phyloP scores from a whole-genome alignment of 1,140 invertebrate genomes.

The Coelopa frigida region DNA sequence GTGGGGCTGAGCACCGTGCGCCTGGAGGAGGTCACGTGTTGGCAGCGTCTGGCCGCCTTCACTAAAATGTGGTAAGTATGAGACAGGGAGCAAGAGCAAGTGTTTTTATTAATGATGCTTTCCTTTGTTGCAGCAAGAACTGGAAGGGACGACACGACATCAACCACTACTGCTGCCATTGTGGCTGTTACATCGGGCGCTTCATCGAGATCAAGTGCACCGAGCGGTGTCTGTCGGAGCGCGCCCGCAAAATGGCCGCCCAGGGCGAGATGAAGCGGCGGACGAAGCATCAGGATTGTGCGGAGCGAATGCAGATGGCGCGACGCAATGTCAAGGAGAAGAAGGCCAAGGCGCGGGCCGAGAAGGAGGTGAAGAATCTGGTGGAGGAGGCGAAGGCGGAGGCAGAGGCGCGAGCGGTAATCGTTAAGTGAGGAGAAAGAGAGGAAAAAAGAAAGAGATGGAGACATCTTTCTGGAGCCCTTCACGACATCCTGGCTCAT shows the following conservation, averaged over 20 bases:
- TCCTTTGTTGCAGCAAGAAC: slow-evolving; percentile 21
- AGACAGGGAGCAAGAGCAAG: background rate
- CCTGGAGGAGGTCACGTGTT: slow-evolving; percentile 27
- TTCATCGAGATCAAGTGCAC: slow-evolving; percentile 25
- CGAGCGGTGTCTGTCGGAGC: slow-evolving; percentile 27
- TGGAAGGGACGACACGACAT: slow-evolving; percentile 27
- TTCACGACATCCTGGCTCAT: too few relatives aligned
- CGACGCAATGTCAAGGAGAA: slow-evolving; percentile 25
- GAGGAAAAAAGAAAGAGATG: background rate
- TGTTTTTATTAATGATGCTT: background rate
- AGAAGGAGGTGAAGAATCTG: slow-evolving; percentile 10
- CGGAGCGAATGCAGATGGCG: slow-evolving; percentile 26
- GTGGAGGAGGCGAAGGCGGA: background rate
- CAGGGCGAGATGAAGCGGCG: slow-evolving; percentile 30
- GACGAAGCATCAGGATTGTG: slow-evolving; percentile 30
- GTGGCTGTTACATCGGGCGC: slow-evolving; percentile 36
- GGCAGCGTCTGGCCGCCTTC: slow-evolving; percentile 23
- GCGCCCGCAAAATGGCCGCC: slow-evolving; percentile 28
- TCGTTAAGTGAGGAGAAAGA: too few relatives aligned
- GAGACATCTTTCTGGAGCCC: too few relatives aligned
- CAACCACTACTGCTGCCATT: slow-evolving; percentile 36
- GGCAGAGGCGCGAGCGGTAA: too few relatives aligned
- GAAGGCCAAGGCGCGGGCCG: slow-evolving; percentile 14
- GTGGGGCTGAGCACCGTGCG: slow-evolving; percentile 25
- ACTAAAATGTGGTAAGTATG: slow-evolving; percentile 30